These are phyloP conservation scores for Macrosoma leucophasiata DNA, from an alignment of 2,888 invertebrate species.

Conservation along the genomic window DNA sequence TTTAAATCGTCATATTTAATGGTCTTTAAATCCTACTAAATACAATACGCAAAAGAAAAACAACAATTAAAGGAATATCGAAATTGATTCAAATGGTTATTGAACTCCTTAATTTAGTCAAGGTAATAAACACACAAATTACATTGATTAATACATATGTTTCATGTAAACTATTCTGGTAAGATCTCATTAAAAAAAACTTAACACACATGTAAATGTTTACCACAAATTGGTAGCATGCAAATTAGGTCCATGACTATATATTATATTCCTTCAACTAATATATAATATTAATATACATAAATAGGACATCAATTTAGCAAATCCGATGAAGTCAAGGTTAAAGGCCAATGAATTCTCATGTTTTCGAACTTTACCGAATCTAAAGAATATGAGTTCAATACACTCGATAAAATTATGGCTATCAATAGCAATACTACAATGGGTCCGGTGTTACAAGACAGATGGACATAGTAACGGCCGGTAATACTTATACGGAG, in stretches of 20 bases:
- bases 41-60: too few relatives aligned
- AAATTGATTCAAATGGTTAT: too few relatives aligned
- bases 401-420: constrained; percentile 27
- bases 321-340: constrained; percentile 18
- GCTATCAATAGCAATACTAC: constrained; percentile 29
- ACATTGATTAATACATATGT: too few relatives aligned
- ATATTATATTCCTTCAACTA: constrained; percentile 1
- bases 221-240: neutral
- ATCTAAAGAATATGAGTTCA: constrained; percentile 26
- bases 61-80: too few relatives aligned
- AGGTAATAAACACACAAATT: too few relatives aligned
- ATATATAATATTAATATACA: constrained; percentile 3
- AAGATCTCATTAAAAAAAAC: too few relatives aligned
- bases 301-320: constrained; percentile 18
- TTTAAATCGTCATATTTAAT: neutral
- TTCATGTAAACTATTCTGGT: too few relatives aligned
- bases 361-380: constrained; percentile 23
- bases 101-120: too few relatives aligned
- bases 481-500: constrained; percentile 22
- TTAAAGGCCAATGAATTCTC: constrained; percentile 16
- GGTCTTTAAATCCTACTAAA: too few relatives aligned
- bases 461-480: constrained; percentile 34
- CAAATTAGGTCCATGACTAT: neutral
- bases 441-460: constrained; percentile 32
- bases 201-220: too few relatives aligned